Evolutionary conservation across 2,797 vertebrate species (phyloP).

Genomic region (Rhinichthys osculus): DNA sequence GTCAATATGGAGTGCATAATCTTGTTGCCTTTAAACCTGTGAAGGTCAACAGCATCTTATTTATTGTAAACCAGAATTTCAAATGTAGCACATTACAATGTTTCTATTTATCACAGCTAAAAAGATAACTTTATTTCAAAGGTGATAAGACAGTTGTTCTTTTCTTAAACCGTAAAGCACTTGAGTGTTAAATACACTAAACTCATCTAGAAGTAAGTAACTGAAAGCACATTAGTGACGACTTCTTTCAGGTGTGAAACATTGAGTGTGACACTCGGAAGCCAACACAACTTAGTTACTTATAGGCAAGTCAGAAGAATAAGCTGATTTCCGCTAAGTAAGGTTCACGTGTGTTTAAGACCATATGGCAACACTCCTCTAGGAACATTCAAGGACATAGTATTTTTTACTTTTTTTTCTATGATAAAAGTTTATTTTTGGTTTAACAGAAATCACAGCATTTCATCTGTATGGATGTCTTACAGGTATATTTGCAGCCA

Average conservation of each 20-base stretch:
- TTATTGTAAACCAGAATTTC: neutral
- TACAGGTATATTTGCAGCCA: neutral
- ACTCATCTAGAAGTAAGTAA: slow-evolving; percentile 66
- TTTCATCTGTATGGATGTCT: neutral
- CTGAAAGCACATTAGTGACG: slow-evolving; percentile 53
- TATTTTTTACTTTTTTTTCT: neutral
- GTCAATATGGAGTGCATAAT: neutral
- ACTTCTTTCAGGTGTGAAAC: slow-evolving; percentile 74
- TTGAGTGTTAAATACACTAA: slow-evolving; percentile 55
- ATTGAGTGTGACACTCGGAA: slow-evolving; percentile 40
- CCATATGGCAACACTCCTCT: slow-evolving; percentile 20
- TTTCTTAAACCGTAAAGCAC: neutral
- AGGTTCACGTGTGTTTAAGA: slow-evolving; percentile 32
- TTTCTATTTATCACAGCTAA: neutral
- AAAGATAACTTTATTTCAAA: neutral
- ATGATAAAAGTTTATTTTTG: neutral
- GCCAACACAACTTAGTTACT: slow-evolving; percentile 21
- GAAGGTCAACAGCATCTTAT: neutral
- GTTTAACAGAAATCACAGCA: neutral
- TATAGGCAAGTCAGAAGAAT: slow-evolving; percentile 9
- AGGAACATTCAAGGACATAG: slow-evolving; percentile 10
- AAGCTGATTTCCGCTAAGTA: slow-evolving; percentile 40
- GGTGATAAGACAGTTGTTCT: neutral
- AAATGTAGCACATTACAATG: neutral
- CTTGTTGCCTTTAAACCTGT: neutral